Conservation (phyloP, 2,888 invertebrate genomes). For the Tetragnatha montana region DNA sequence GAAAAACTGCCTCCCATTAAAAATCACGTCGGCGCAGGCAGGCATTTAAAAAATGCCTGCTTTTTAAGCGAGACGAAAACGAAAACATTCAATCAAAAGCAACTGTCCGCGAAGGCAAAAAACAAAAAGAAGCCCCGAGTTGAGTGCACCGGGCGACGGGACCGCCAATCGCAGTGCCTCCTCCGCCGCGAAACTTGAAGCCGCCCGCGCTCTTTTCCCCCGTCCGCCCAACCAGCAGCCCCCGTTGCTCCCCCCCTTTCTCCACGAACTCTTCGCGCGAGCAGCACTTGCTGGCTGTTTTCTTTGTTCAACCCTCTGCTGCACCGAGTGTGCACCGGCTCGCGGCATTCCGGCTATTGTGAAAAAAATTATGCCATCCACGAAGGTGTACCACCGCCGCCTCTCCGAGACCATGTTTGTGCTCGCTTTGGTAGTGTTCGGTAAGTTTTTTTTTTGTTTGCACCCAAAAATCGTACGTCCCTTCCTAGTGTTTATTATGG, state of each 20-base stretch:
- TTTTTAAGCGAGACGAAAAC: neutral
- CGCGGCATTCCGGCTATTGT: neutral
- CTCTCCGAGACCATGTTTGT: neutral
- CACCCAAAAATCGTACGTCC: neutral
- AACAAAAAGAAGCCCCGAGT: neutral
- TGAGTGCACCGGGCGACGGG: slow-evolving; percentile 24
- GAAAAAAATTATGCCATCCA: neutral
- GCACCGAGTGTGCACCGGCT: neutral
- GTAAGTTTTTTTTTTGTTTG: neutral
- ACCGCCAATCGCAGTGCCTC: slow-evolving; percentile 62
- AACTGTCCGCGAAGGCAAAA: neutral
- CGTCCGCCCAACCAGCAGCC: slow-evolving; percentile 19
- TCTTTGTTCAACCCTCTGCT: slow-evolving; percentile 27
- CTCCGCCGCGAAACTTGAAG: slow-evolving; percentile 66
- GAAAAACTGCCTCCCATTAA: neutral
- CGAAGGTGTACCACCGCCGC: neutral
- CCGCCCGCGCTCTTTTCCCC: slow-evolving; percentile 42
- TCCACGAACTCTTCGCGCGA: neutral
- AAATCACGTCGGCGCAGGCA: neutral
- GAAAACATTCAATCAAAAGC: neutral
- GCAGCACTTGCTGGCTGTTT: slow-evolving; percentile 14
- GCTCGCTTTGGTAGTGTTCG: neutral
- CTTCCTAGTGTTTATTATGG: neutral
- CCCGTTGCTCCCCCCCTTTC: slow-evolving; percentile 24
- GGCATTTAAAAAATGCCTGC: neutral